phyloP scores from a whole-genome alignment of 35 echinoderm and acorn worm genomes.

The Stichopus chloronotus region DNA sequence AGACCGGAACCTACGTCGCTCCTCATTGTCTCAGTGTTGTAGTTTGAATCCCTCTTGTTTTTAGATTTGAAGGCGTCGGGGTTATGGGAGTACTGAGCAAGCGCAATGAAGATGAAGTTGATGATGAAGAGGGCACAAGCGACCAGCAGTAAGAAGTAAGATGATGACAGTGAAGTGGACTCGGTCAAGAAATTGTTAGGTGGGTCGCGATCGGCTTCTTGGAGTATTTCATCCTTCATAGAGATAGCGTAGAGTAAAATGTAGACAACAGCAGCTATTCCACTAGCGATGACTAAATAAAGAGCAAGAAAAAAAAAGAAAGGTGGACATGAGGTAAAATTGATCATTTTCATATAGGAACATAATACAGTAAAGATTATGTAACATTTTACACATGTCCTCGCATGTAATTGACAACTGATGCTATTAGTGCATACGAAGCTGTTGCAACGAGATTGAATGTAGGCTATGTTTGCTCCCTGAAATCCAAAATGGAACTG shows the following conservation, averaged over 20 bases:
- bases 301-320: background rate
- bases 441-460: too few relatives aligned
- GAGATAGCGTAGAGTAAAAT: background rate
- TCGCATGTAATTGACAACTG: too few relatives aligned
- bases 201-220: background rate
- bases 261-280: constrained; percentile 5
- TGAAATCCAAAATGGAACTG: too few relatives aligned
- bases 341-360: background rate
- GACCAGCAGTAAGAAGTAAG: background rate
- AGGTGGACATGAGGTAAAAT: background rate
- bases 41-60: constrained; percentile 1
- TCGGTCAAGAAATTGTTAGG: constrained; percentile 29
- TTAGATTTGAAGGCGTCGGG: constrained; percentile 39
- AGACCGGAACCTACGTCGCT: constrained; percentile 38
- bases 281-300: background rate
- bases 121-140: constrained; percentile 10
- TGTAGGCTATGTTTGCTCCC: too few relatives aligned
- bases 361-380: too few relatives aligned
- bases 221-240: constrained; percentile 27
- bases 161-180: background rate
- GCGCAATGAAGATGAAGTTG: constrained; percentile 46
- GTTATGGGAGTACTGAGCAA: constrained; percentile 42
- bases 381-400: too few relatives aligned
- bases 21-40: background rate
- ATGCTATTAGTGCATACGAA: too few relatives aligned